phyloP scores from a whole-genome alignment of 2,113 vertebrate species.

The Lipotes vexillifer region DNA sequence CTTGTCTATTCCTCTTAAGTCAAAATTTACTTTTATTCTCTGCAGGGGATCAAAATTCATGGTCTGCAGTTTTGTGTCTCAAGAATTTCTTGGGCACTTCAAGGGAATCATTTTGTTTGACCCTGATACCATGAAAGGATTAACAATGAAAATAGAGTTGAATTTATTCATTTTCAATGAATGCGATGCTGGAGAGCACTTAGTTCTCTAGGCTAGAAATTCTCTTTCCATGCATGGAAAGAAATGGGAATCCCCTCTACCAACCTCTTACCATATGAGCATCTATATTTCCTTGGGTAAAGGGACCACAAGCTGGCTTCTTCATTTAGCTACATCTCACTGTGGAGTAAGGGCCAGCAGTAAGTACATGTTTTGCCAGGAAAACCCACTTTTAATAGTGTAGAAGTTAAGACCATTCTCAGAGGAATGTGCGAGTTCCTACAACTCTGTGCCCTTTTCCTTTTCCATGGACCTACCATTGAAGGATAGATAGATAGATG shows the following conservation, averaged over 20 bases:
- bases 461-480: neutral
- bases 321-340: neutral
- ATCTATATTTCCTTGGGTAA: neutral
- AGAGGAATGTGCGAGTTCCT: neutral
- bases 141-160: neutral
- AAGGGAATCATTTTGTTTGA: neutral
- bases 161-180: neutral
- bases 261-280: neutral
- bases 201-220: neutral
- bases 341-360: neutral
- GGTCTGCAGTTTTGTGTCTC: neutral
- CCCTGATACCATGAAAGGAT: neutral
- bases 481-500: neutral
- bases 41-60: neutral
- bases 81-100: neutral
- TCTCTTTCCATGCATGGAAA: neutral
- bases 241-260: neutral
- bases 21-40: neutral
- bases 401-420: neutral
- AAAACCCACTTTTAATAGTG: neutral
- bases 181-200: neutral
- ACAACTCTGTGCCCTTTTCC: neutral
- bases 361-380: neutral
- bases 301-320: neutral
- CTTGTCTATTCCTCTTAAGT: neutral